Evolutionary conservation across 2,113 vertebrate species (phyloP).

Genomic region (Camelus bactrianus): DNA sequence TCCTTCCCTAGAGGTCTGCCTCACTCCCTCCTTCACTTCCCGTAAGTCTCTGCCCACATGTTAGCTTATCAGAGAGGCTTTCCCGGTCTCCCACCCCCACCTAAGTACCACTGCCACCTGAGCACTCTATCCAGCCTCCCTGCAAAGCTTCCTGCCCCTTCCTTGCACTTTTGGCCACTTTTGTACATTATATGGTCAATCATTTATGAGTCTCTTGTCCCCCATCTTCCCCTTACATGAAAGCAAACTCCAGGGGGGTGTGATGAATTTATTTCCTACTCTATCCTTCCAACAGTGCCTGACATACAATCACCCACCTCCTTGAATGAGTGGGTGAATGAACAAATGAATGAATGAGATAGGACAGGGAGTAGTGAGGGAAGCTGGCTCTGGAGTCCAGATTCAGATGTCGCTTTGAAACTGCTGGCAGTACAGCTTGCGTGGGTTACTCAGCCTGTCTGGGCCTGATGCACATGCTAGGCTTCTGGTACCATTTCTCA

Average conservation of each 20-base stretch:
- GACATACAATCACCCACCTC: not conserved
- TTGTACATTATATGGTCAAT: rapidly evolving
- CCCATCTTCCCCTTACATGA: too few species aligned
- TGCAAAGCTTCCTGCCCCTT: not conserved
- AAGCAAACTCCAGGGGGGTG: too few species aligned
- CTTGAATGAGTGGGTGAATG: not conserved
- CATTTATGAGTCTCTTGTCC: rapidly evolving
- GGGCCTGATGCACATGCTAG: rapidly evolving
- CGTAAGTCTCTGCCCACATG: not conserved
- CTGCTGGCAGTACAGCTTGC: not conserved
- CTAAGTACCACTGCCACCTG: not conserved
- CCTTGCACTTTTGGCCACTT: not conserved
- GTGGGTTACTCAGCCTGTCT: not conserved
- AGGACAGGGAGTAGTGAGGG: not conserved
- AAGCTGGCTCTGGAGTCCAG: not conserved
- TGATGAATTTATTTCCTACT: not conserved
- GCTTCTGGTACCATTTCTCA: not conserved
- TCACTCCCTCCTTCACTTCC: not conserved
- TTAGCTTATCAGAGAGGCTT: not conserved
- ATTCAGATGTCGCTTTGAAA: not conserved
- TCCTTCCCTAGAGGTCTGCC: not conserved
- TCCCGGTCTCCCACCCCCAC: not conserved
- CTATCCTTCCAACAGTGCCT: not conserved
- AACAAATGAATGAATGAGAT: not conserved
- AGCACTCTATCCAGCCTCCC: not conserved